Evolutionary conservation across 2,797 vertebrate genomes (phyloP).

Genomic region (Micrastur ruficollis): DNA sequence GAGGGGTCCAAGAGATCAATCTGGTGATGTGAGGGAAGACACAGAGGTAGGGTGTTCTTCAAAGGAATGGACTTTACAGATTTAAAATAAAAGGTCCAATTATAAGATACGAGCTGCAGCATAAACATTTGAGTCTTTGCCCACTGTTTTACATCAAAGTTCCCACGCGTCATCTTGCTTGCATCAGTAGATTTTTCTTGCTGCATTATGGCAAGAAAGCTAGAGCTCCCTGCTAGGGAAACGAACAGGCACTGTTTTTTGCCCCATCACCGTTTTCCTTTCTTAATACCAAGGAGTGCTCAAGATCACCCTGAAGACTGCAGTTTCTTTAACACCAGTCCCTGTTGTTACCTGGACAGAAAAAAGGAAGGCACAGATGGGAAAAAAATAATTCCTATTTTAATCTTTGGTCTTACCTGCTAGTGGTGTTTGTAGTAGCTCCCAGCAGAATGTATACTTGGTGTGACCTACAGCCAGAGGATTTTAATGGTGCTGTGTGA

Average conservation of each 20-base stretch:
- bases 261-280: neutral
- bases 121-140: neutral
- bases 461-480: neutral
- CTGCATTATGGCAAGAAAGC: neutral
- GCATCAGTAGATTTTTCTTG: neutral
- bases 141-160: neutral
- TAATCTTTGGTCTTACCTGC: neutral
- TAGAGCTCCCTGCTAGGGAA: neutral
- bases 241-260: neutral
- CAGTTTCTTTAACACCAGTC: neutral
- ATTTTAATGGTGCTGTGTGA: neutral
- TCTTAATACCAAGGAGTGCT: neutral
- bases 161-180: neutral
- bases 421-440: neutral
- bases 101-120: neutral
- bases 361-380: neutral
- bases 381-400: neutral
- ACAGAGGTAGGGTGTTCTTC: neutral
- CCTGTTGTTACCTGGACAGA: neutral
- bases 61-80: neutral
- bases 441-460: neutral
- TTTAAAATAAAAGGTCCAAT: neutral
- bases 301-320: neutral
- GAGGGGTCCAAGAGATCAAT: neutral
- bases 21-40: neutral